Evolutionary conservation across 2,113 vertebrate genomes (phyloP).

Genomic region (Passer domesticus): DNA sequence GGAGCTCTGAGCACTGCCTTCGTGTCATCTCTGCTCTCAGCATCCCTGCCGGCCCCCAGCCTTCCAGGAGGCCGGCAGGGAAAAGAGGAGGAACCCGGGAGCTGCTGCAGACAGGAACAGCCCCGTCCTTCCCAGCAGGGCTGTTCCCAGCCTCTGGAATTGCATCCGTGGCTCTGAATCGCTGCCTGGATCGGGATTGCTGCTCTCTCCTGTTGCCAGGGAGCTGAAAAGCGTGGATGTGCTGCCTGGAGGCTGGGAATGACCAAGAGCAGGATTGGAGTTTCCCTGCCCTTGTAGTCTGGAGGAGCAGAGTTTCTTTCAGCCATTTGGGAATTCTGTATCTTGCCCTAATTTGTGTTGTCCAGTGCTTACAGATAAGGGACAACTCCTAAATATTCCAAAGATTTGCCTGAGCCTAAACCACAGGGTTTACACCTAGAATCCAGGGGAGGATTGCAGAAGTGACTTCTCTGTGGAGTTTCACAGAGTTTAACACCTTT

Average conservation of each 20-base stretch:
- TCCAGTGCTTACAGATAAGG: not conserved
- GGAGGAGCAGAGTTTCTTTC: not conserved
- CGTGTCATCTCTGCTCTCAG: not conserved
- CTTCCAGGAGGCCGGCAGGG: not conserved
- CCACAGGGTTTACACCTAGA: not conserved
- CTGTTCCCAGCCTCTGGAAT: not conserved
- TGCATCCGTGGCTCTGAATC: accelerated
- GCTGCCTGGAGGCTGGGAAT: not conserved
- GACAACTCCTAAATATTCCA: not conserved
- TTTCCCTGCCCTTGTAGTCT: not conserved
- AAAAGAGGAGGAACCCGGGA: not conserved
- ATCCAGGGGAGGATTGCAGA: not conserved
- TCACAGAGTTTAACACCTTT: not conserved
- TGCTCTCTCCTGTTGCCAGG: not conserved
- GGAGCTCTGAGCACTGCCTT: not conserved
- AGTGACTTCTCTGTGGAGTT: not conserved
- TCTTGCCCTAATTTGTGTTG: not conserved
- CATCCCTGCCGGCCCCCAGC: not conserved
- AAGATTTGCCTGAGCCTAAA: not conserved
- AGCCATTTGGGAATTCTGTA: not conserved
- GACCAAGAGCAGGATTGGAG: not conserved
- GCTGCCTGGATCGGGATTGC: not conserved
- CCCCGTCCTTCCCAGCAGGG: not conserved
- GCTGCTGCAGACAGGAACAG: not conserved
- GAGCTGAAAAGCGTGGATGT: not conserved